phyloP scores from a whole-genome alignment of 1,140 invertebrate genomes.

The Philotrypesis tridentata region DNA sequence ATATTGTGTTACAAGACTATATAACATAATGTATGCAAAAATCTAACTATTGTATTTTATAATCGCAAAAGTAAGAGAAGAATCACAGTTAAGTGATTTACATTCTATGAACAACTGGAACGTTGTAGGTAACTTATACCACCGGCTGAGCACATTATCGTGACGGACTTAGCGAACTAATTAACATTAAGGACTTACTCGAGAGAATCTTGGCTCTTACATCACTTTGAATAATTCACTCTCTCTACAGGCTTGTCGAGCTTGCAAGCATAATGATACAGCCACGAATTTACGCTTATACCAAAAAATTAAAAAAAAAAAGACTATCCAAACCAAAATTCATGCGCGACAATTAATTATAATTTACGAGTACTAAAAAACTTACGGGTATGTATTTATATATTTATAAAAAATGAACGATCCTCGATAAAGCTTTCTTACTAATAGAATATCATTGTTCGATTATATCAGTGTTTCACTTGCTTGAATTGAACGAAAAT shows the following conservation, averaged over 20 bases:
- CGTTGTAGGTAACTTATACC: constrained; percentile 65
- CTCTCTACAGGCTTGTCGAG: no score
- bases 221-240: constrained; percentile 40
- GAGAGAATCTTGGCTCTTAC: constrained; percentile 46
- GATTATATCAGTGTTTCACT: no score
- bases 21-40: neutral
- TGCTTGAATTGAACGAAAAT: no score
- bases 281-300: neutral
- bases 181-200: constrained; percentile 7
- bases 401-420: neutral
- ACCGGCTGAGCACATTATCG: constrained; percentile 55
- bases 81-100: constrained; percentile 14
- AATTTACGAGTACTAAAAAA: neutral
- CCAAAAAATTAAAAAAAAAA: neutral
- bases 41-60: neutral
- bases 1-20: no score
- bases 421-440: neutral
- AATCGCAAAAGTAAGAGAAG: constrained; percentile 1
- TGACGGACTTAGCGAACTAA: constrained; percentile 12
- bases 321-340: neutral
- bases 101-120: neutral
- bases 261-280: neutral
- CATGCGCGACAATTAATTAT: neutral
- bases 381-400: no score
- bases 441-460: no score